phyloP scores from a whole-genome alignment of 2,888 invertebrate species.

The Nysson spinosus region DNA sequence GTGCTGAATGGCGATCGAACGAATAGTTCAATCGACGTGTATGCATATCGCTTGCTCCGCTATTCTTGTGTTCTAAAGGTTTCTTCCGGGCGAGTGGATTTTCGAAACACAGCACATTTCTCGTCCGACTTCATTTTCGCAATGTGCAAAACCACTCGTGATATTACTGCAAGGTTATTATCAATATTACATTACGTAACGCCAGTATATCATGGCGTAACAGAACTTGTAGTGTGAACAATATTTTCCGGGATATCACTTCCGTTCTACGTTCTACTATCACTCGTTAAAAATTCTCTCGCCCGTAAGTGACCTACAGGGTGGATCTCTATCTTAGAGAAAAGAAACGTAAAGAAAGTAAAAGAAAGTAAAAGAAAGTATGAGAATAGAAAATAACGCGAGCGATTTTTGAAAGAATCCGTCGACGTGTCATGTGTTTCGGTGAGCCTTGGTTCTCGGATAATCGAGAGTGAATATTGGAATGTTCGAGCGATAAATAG shows the following conservation, averaged over 20 bases:
- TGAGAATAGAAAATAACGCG: not conserved
- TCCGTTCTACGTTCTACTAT: no score
- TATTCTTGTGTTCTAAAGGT: constrained; percentile 4
- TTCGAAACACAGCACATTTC: no score
- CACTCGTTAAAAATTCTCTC: not conserved
- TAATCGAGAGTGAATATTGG: no score
- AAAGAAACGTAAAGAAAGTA: not conserved
- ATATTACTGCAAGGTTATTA: no score
- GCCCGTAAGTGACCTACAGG: not conserved
- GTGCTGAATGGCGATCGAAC: constrained; percentile 5
- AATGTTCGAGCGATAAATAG: not conserved
- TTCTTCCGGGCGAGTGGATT: constrained; percentile 11
- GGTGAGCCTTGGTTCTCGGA: no score
- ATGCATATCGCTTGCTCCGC: constrained; percentile 28
- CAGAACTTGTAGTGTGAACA: no score
- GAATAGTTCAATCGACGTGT: constrained; percentile 6
- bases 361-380: not conserved
- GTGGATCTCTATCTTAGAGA: not conserved
- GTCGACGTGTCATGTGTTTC: no score
- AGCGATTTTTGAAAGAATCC: not conserved
- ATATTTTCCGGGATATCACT: no score
- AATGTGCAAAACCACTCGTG: no score
- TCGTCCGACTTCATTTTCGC: no score
- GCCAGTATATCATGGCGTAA: no score
- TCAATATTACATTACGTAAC: no score